Conservation (phyloP, 2,113 vertebrate species). For the Oncorhynchus clarkii region DNA sequence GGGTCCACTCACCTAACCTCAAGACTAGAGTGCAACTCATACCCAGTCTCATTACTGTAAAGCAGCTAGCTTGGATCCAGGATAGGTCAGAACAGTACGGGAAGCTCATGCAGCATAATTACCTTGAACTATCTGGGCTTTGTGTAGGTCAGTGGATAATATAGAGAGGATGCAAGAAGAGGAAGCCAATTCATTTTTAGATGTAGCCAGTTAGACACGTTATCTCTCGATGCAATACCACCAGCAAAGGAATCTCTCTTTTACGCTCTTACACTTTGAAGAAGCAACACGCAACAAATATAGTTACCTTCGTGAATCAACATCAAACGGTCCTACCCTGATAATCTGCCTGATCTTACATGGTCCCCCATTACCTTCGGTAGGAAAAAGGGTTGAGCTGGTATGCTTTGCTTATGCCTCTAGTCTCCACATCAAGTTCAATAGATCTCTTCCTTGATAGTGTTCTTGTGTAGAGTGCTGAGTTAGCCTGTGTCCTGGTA, state of each 20-base stretch:
- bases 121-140: too few relatives aligned
- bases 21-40: constrained; percentile 46
- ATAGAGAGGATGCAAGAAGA: too few relatives aligned
- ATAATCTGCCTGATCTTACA: not conserved
- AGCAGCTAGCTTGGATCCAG: not conserved
- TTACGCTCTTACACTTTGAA: too few relatives aligned
- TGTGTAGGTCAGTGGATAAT: too few relatives aligned
- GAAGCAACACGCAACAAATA: not conserved
- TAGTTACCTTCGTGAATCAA: not conserved
- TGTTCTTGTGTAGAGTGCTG: not conserved
- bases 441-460: not conserved
- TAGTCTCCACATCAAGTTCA: not conserved
- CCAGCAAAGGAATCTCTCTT: too few relatives aligned
- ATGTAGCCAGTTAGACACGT: too few relatives aligned
- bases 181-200: too few relatives aligned
- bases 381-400: not conserved
- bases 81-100: too few relatives aligned
- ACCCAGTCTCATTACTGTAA: constrained; percentile 24
- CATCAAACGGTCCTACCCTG: not conserved
- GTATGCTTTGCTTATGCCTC: too few relatives aligned
- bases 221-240: too few relatives aligned
- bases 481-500: constrained; percentile 40
- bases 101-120: too few relatives aligned
- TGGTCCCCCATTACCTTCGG: not conserved
- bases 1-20: constrained; percentile 47